Percentiles rank a stretch among this genome's conserved stretches.
phyloP scores from a whole-genome alignment of 2,888 invertebrate species.

The Pteria penguin region DNA sequence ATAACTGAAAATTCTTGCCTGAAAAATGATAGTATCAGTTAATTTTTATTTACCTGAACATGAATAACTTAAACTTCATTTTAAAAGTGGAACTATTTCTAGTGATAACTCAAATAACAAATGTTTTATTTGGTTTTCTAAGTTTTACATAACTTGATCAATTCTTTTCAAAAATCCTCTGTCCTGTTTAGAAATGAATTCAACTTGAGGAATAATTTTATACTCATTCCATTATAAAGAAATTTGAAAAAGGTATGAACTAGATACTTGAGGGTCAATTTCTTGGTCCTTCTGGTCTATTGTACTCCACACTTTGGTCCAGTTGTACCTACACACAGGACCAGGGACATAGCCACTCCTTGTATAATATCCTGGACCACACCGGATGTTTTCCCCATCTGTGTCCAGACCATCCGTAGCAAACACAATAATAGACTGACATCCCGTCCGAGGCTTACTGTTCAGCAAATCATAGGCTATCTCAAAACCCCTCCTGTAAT shows the following conservation, averaged over 20 bases:
- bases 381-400: slow-evolving; percentile 80
- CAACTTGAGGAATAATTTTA: too few relatives aligned
- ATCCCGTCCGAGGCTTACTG: slow-evolving; percentile 77
- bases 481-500: slow-evolving; percentile 77
- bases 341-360: slow-evolving; percentile 80
- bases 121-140: not conserved
- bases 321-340: slow-evolving; percentile 80
- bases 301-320: slow-evolving; percentile 79
- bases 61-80: not conserved
- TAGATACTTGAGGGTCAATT: slow-evolving; percentile 67
- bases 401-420: slow-evolving; percentile 80
- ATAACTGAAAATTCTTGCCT: slow-evolving; percentile 80
- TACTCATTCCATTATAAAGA: too few relatives aligned
- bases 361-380: slow-evolving; percentile 81
- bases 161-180: too few relatives aligned
- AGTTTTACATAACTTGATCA: too few relatives aligned
- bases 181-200: too few relatives aligned
- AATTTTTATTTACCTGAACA: too few relatives aligned
- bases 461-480: slow-evolving; percentile 77
- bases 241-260: too few relatives aligned
- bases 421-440: slow-evolving; percentile 79
- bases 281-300: slow-evolving; percentile 73
- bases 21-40: slow-evolving; percentile 20
- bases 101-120: not conserved
- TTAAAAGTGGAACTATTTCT: not conserved